A percentile compares a stretch with the other conserved stretches of the same genome.
These are phyloP conservation scores for Panurus biarmicus DNA, from an alignment of 2,113 vertebrate genomes.

Conservation along the genomic window DNA sequence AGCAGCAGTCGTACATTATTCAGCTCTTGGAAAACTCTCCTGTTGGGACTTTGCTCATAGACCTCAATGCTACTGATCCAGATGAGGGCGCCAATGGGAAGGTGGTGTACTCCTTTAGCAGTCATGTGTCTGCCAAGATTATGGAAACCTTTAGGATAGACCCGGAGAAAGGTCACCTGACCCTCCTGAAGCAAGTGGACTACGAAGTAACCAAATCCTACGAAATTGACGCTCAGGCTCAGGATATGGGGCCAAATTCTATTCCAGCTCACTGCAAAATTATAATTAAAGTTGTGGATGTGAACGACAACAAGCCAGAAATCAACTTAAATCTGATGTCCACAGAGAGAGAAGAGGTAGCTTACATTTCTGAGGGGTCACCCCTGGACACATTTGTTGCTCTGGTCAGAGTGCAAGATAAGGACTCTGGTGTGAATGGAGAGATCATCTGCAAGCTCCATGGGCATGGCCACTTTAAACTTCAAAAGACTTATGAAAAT, in stretches of 20 bases:
- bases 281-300: conserved; percentile 89
- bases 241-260: conserved; percentile 94
- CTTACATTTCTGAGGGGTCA: conserved; percentile 89
- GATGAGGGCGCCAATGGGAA: conserved; percentile 97
- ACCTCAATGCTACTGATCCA: conserved; percentile 95
- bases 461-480: conserved; percentile 92
- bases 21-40: conserved; percentile 84
- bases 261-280: conserved; percentile 97
- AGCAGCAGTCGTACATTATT: conserved; percentile 83
- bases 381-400: conserved; percentile 91
- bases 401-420: conserved; percentile 90
- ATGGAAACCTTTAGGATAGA: conserved; percentile 90
- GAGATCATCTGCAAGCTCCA: conserved; percentile 88
- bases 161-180: conserved; percentile 86
- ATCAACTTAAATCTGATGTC: conserved; percentile 95
- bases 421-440: conserved; percentile 88
- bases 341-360: conserved; percentile 87
- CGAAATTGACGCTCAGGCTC: conserved; percentile 92
- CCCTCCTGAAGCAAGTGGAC: conserved; percentile 89
- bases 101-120: conserved; percentile 92
- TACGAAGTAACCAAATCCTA: conserved; percentile 86
- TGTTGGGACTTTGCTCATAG: conserved; percentile 83
- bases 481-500: conserved; percentile 93
- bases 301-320: conserved; percentile 97
- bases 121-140: conserved; percentile 89